These are phyloP conservation scores for Cantharis flavilabris DNA, from an alignment of 2,888 invertebrate species.

Conservation along the genomic window DNA sequence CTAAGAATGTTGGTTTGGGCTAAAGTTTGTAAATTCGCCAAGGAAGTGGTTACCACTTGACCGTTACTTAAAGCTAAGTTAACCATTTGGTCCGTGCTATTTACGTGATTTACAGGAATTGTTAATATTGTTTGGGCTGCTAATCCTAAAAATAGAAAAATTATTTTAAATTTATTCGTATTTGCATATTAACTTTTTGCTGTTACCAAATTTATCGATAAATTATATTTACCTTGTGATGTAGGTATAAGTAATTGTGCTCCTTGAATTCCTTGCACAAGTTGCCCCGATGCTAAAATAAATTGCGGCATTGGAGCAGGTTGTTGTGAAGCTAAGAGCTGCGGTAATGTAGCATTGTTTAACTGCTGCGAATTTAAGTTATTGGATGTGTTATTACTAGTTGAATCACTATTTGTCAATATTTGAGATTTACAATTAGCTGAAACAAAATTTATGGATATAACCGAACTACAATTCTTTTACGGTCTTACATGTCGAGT, in stretches of 20 bases:
- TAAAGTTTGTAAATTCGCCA: constrained; percentile 79
- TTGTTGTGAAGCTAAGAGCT: constrained; percentile 62
- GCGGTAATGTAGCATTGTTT: constrained; percentile 59
- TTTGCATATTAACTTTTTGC: not conserved
- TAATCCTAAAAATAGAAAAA: constrained; percentile 67
- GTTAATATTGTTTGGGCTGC: constrained; percentile 95
- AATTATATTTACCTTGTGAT: constrained; percentile 74
- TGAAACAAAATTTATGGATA: not conserved
- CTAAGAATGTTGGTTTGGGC: constrained; percentile 69
- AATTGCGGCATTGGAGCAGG: constrained; percentile 86
- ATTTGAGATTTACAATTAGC: constrained; percentile 9
- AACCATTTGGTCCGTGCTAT: constrained; percentile 71
- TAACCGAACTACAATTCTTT: not conserved
- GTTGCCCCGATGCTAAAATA: constrained; percentile 87
- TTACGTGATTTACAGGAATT: constrained; percentile 90
- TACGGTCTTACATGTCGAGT: constrained; percentile 47
- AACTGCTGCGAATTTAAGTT: constrained; percentile 49
- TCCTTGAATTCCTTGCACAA: constrained; percentile 91
- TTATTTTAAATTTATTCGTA: not conserved
- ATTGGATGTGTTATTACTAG: constrained; percentile 32
- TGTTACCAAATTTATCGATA: not conserved
- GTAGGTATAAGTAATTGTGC: constrained; percentile 94
- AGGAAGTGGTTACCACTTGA: constrained; percentile 82
- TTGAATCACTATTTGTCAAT: constrained; percentile 27
- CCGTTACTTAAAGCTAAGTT: constrained; percentile 84